A percentile compares a stretch with the other conserved stretches of the same genome.
Evolutionary conservation across 1,140 invertebrate species (phyloP).

Genomic region (Oreohelix idahoensis): DNA sequence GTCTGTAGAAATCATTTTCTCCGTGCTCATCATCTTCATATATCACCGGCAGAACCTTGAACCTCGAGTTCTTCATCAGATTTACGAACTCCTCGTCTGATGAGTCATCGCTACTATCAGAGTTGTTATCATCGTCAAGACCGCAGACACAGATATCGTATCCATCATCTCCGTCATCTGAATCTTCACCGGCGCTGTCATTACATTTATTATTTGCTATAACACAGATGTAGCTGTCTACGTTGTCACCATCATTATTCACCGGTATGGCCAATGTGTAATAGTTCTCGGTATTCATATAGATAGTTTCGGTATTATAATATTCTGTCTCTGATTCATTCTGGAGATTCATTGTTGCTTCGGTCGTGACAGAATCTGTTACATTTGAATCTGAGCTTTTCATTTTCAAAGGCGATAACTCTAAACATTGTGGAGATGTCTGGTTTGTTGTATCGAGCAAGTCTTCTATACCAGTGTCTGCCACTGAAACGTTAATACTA

Average conservation of each 20-base stretch:
- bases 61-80: constrained; percentile 2
- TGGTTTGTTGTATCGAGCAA: neutral
- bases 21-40: neutral
- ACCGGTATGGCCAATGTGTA: neutral
- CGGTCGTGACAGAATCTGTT: neutral
- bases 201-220: neutral
- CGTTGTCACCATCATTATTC: neutral
- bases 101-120: constrained; percentile 8
- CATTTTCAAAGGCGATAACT: neutral
- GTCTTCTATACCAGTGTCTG: neutral
- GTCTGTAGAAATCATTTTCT: neutral
- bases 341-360: neutral
- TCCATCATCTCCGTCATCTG: constrained; percentile 20
- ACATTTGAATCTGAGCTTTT: neutral
- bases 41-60: constrained; percentile 19
- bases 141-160: neutral
- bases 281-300: neutral
- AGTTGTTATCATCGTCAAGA: neutral
- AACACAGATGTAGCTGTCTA: neutral
- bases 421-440: neutral
- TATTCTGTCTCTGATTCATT: neutral
- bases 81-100: constrained; percentile 18
- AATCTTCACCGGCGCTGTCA: neutral
- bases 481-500: neutral
- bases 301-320: neutral